Evolutionary conservation across 1,140 invertebrate genomes (phyloP).

Genomic region (Anastrepha obliqua): DNA sequence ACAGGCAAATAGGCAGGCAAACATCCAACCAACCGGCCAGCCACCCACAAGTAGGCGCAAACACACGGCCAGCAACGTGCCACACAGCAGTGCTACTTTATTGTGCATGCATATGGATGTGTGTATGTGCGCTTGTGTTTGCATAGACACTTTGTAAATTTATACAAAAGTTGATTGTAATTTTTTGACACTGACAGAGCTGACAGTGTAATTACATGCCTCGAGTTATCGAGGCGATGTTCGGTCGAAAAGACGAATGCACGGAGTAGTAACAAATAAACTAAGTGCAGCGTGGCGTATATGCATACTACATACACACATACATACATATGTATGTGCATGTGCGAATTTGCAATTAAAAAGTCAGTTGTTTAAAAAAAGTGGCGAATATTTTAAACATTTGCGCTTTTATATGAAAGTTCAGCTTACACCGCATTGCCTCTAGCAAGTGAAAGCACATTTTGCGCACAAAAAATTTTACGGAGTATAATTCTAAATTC

Average conservation of each 20-base stretch:
- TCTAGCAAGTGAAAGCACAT: no score
- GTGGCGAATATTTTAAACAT: background rate
- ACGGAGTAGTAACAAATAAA: background rate
- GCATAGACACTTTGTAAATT: background rate
- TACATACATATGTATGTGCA: background rate
- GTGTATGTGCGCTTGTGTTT: background rate
- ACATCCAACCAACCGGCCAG: background rate
- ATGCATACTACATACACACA: background rate
- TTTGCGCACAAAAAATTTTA: no score
- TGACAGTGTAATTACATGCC: background rate
- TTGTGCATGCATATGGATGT: background rate
- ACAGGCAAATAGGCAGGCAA: no score
- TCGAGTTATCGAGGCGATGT: background rate
- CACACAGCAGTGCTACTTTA: background rate
- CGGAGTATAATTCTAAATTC: no score
- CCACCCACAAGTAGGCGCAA: background rate
- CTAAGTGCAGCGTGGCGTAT: background rate
- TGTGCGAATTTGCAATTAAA: background rate
- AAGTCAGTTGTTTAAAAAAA: background rate
- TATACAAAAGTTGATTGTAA: slow-evolving; percentile 6
- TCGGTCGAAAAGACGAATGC: no score
- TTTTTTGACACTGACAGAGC: slow-evolving; percentile 28
- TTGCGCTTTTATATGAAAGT: no score
- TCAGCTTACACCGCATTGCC: no score
- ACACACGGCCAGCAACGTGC: background rate